These are phyloP conservation scores for Dolomedes plantarius DNA, from an alignment of 2,888 invertebrate species.

Conservation along the genomic window DNA sequence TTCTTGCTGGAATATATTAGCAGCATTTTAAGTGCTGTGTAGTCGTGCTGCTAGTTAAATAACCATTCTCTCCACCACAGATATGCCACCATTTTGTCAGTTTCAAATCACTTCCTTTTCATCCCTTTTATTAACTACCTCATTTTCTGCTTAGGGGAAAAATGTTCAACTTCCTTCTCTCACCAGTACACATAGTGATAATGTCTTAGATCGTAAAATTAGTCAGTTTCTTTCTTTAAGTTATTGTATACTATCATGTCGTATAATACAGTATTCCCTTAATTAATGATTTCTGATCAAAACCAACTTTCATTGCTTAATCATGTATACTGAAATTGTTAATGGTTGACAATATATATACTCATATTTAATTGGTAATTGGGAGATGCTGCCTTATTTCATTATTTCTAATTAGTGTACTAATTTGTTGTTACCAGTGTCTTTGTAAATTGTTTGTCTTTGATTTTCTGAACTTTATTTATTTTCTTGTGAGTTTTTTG, in stretches of 20 bases:
- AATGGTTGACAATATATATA: too few species aligned
- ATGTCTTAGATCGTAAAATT: neutral
- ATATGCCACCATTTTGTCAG: constrained; percentile 12
- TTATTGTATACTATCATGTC: too few species aligned
- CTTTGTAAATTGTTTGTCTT: too few species aligned
- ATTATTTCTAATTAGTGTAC: too few species aligned
- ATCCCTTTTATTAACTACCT: constrained; percentile 63
- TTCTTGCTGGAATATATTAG: constrained; percentile 41
- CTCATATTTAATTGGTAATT: too few species aligned
- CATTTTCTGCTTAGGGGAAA: constrained; percentile 44
- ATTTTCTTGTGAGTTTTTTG: too few species aligned
- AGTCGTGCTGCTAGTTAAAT: constrained; percentile 49
- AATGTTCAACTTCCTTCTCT: neutral
- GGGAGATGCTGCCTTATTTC: too few species aligned
- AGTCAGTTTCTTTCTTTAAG: too few species aligned
- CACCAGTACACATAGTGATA: neutral
- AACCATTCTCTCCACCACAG: constrained; percentile 27
- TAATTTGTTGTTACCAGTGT: too few species aligned
- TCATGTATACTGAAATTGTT: too few species aligned
- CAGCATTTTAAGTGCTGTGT: constrained; percentile 42
- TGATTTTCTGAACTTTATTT: too few species aligned
- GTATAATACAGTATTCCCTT: neutral
- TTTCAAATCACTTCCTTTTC: constrained; percentile 27
- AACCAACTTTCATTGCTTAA: too few species aligned
- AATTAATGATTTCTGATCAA: neutral